Percentiles rank a stretch among this genome's conserved stretches.
These are phyloP conservation scores for Cheiracanthium punctorium DNA, from an alignment of 2,888 invertebrate species.

Conservation along the genomic window DNA sequence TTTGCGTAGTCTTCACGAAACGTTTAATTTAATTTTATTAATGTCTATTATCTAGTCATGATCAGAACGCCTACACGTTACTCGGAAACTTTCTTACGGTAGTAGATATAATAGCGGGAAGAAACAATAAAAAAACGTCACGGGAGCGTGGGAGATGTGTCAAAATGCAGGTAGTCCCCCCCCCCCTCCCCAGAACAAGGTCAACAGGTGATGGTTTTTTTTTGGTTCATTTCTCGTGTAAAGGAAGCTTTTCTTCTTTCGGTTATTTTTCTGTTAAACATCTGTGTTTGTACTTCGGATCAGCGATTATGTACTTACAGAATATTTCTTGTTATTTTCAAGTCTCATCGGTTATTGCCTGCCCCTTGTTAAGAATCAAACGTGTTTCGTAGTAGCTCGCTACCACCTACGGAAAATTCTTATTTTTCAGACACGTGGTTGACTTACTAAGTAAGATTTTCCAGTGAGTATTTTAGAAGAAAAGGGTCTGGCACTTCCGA, in stretches of 20 bases:
- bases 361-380: too few relatives aligned
- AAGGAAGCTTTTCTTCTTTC: not conserved
- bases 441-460: too few relatives aligned
- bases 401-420: too few relatives aligned
- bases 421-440: too few relatives aligned
- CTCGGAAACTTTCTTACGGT: not conserved
- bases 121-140: not conserved
- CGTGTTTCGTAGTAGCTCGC: too few relatives aligned
- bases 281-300: not conserved
- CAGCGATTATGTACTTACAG: too few relatives aligned
- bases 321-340: too few relatives aligned
- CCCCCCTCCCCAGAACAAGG: slow-evolving; percentile 43
- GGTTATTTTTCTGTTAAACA: not conserved
- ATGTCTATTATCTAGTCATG: slow-evolving; percentile 2
- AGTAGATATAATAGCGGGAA: not conserved
- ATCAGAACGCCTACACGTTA: not conserved
- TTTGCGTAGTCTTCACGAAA: too few relatives aligned
- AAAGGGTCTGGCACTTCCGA: too few relatives aligned
- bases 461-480: too few relatives aligned
- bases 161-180: slow-evolving; percentile 23
- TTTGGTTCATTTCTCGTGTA: not conserved
- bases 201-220: slow-evolving; percentile 36
- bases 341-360: too few relatives aligned
- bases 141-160: slow-evolving; percentile 51
- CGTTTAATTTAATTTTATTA: not conserved